Evolutionary conservation across 2,888 invertebrate species (phyloP), one percentile per base, ranked within the genome.

Genomic region (Entomobrya proxima): DNA sequence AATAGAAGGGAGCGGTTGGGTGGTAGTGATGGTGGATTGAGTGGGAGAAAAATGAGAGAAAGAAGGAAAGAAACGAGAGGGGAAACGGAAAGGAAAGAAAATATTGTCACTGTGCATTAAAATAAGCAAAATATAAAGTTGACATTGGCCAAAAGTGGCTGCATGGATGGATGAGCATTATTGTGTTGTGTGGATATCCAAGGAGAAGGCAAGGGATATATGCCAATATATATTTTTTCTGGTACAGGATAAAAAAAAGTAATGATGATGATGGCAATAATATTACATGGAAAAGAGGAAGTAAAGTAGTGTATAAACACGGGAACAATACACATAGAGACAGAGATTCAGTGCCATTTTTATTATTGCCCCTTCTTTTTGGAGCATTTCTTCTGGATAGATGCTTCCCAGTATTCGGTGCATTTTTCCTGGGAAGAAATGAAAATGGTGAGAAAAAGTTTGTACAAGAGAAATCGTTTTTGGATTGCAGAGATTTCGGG

Each of bases 161-260:
- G 76, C 76, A 83, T 35, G 83, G 83, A 52, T 83, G 83, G 67
- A 13, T 83, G 76, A 83, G n/a, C 75, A 92, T 85, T 92, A 92
- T 83, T 92, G 92, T 92, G 92, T 92, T 91, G 92, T 32, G 11
- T 32, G n/a, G 91, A 87, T 90, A 91, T 76, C 91, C 91, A 90
- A 91, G 40, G 11, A 40, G 15, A 50, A 79, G 55, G 55, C 24
- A 32, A 40, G 61, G 27, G 47, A 83, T 69, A 78, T 78, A 74
- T 80, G 80, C 75, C 64, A 79, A 44, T 15, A 11, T 18, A 40
- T 37, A 40, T 18, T 69, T 67, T 52, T 69, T 55, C 79, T 80
- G 69, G 50, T 55, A 47, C 27, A 30, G 35, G 75, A 75, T 55
- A 30, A 72, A 50, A 27, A 7, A 21, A 50, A n/a, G n/a, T n/a